Evolutionary conservation across 2,888 invertebrate genomes (phyloP).

Genomic region (Leucophenga maculata): DNA sequence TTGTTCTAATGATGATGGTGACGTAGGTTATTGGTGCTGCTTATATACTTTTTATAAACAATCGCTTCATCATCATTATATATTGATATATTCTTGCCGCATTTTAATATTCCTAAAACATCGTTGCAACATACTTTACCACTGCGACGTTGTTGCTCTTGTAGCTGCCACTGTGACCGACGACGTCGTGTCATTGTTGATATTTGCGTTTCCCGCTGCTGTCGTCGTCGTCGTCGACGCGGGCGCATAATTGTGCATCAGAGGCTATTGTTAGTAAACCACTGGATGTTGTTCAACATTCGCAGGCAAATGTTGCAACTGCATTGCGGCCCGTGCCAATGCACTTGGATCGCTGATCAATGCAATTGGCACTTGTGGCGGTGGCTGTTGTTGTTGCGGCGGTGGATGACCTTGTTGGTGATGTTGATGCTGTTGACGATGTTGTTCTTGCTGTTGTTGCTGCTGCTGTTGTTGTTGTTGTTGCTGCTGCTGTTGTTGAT

Average conservation of each 20-base stretch:
- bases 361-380: conserved; percentile 70
- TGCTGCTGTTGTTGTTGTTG: conserved; percentile 63
- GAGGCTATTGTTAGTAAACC: conserved; percentile 70
- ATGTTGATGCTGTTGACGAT: conserved; percentile 52
- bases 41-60: not conserved
- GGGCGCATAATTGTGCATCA: conserved; percentile 52
- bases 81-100: not conserved
- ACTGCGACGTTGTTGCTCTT: conserved; percentile 12
- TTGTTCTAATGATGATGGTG: not conserved
- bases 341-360: conserved; percentile 70
- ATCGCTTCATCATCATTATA: not conserved
- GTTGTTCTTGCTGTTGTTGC: conserved; percentile 54
- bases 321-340: conserved; percentile 71
- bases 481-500: conserved; percentile 60
- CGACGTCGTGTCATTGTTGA: conserved; percentile 30
- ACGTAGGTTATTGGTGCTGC: not conserved
- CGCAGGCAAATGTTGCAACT: conserved; percentile 70
- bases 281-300: conserved; percentile 72
- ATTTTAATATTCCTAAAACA: conserved; percentile 4
- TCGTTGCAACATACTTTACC: not conserved
- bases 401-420: conserved; percentile 58
- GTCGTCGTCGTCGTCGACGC: conserved; percentile 38
- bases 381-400: conserved; percentile 63
- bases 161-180: conserved; percentile 23
- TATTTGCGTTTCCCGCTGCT: conserved; percentile 35